Conservation (phyloP, 2,797 vertebrate species). For the Xenops minutus region DNA sequence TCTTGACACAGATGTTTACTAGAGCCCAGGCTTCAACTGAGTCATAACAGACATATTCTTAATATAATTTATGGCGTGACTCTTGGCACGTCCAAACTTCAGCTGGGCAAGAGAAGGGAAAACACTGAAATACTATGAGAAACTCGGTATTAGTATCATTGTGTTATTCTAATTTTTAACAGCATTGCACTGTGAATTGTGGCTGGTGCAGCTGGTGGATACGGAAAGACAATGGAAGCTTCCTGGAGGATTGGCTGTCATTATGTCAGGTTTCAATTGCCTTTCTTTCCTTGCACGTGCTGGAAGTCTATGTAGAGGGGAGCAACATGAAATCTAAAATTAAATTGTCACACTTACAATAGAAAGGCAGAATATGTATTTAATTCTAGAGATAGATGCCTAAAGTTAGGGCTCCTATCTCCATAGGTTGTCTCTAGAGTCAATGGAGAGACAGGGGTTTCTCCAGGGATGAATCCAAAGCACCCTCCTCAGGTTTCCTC, state of each 20-base stretch:
- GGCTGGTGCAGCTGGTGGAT: conserved; percentile 44
- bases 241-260: conserved; percentile 46
- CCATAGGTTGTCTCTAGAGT: not conserved
- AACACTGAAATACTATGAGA: not conserved
- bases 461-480: not conserved
- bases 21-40: not conserved
- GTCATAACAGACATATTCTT: not conserved
- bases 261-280: conserved; percentile 41
- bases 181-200: conserved; percentile 31
- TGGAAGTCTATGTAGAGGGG: not conserved
- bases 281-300: conserved; percentile 32
- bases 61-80: not conserved
- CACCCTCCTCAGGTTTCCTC: not conserved
- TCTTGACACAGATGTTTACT: not conserved
- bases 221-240: conserved; percentile 53
- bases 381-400: conserved; percentile 1
- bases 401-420: not conserved
- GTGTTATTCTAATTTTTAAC: conserved; percentile 13
- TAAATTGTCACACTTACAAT: conserved; percentile 11
- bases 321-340: conserved; percentile 30
- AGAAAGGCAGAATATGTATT: not conserved
- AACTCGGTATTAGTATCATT: not conserved
- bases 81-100: not conserved
- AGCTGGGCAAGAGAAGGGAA: not conserved
- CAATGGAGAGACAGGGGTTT: not conserved